phyloP scores from a whole-genome alignment of 1,140 invertebrate genomes.

The Drosophila repletoides region DNA sequence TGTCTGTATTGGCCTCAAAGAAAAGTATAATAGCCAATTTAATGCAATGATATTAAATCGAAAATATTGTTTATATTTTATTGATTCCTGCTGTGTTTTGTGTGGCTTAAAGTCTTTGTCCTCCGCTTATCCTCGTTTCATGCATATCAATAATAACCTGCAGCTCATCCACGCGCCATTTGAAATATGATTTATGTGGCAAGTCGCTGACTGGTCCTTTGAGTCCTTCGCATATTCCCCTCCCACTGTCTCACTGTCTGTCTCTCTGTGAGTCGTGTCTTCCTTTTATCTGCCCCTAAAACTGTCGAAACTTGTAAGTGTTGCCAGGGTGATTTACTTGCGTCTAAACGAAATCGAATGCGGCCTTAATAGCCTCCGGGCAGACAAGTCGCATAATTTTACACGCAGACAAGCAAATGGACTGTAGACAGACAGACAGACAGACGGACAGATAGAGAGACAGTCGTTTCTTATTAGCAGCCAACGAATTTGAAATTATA shows the following conservation, averaged over 20 bases:
- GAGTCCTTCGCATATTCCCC: neutral
- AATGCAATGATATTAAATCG: slow-evolving; percentile 18
- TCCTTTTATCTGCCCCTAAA: slow-evolving; percentile 33
- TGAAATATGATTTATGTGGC: slow-evolving; percentile 76
- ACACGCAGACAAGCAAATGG: slow-evolving; percentile 47
- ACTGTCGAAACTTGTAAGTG: slow-evolving; percentile 79
- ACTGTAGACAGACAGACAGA: slow-evolving; percentile 13
- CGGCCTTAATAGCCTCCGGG: slow-evolving; percentile 67
- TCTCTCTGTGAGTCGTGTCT: neutral
- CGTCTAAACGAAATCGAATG: slow-evolving; percentile 75
- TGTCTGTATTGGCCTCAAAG: too few relatives aligned
- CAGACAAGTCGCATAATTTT: slow-evolving; percentile 77
- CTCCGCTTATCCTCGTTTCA: slow-evolving; percentile 53
- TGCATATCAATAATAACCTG: slow-evolving; percentile 39
- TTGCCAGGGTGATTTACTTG: slow-evolving; percentile 72
- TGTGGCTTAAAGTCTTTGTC: slow-evolving; percentile 45
- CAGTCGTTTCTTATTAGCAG: slow-evolving; percentile 56
- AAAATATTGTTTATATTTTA: neutral
- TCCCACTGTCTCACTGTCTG: neutral
- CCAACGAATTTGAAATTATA: slow-evolving; percentile 71
- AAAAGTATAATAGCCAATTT: neutral
- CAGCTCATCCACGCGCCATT: slow-evolving; percentile 37
- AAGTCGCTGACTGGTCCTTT: neutral
- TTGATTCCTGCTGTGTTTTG: neutral
- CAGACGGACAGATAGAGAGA: neutral